These are phyloP conservation scores for Hymenochirus boettgeri DNA, from an alignment of 2,113 vertebrate genomes.

Conservation along the genomic window DNA sequence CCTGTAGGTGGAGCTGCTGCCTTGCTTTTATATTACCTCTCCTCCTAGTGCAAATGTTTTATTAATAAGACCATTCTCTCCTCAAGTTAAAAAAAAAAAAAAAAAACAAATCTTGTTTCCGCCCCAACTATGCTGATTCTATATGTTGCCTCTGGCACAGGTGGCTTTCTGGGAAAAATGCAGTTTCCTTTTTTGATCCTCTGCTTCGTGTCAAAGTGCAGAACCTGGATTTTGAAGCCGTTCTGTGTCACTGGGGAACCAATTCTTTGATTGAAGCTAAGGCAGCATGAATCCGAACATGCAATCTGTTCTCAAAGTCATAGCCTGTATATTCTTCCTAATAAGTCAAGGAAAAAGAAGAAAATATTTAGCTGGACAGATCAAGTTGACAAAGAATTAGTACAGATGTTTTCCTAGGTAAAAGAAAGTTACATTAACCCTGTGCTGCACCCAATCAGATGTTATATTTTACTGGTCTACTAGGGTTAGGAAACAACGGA, in stretches of 20 bases:
- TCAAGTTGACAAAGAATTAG: too few species aligned
- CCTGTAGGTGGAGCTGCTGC: slow-evolving; percentile 3
- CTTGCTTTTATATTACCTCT: not conserved
- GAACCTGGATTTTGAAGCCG: slow-evolving; percentile 49
- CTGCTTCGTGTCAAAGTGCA: slow-evolving; percentile 61
- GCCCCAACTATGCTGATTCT: slow-evolving; percentile 45
- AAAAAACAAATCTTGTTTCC: slow-evolving; percentile 27
- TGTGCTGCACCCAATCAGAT: too few species aligned
- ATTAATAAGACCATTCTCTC: slow-evolving; percentile 32
- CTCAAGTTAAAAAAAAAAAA: slow-evolving; percentile 1
- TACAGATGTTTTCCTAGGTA: too few species aligned
- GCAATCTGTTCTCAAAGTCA: slow-evolving; percentile 96
- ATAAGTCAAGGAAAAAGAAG: slow-evolving; percentile 1
- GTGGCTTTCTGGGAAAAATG: slow-evolving; percentile 57
- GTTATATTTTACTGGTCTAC: too few species aligned
- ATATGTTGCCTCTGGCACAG: slow-evolving; percentile 56
- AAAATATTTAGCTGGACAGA: not conserved
- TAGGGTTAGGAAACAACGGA: too few species aligned
- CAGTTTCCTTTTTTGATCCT: slow-evolving; percentile 53
- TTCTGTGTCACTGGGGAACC: slow-evolving; percentile 80
- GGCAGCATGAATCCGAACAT: slow-evolving; percentile 93
- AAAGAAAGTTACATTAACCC: too few species aligned
- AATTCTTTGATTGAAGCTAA: slow-evolving; percentile 89
- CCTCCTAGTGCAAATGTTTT: not conserved
- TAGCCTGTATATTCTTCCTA: slow-evolving; percentile 94